Evolutionary conservation across 2,888 invertebrate genomes (phyloP).

Genomic region (Bombylius major): DNA sequence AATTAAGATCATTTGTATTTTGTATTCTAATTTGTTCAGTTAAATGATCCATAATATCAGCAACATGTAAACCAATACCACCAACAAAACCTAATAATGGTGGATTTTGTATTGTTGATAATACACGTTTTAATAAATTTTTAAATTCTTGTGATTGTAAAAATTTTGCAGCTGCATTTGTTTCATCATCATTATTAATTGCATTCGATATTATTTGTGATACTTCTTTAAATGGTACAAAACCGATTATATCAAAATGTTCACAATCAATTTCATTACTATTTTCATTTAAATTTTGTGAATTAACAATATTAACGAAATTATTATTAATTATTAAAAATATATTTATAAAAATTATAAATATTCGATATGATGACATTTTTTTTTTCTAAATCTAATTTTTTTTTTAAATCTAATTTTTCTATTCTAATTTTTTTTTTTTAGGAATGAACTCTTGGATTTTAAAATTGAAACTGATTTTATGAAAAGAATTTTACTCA

Average conservation of each 20-base stretch:
- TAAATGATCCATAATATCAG: background rate
- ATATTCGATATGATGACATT: too few relatives aligned
- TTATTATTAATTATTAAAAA: too few relatives aligned
- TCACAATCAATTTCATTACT: background rate
- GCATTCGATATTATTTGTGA: background rate
- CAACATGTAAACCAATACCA: background rate
- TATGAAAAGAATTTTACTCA: too few relatives aligned
- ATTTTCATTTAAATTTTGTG: background rate
- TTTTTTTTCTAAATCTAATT: too few relatives aligned
- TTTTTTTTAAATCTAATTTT: too few relatives aligned
- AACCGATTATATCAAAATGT: conserved; percentile 1
- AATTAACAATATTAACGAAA: background rate
- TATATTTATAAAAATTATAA: too few relatives aligned
- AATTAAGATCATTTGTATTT: background rate
- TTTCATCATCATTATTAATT: background rate
- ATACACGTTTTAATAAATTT: background rate
- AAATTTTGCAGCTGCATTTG: background rate
- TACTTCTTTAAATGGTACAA: background rate
- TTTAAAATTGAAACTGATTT: too few relatives aligned
- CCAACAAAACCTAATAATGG: background rate
- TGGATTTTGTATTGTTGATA: background rate
- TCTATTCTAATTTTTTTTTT: too few relatives aligned
- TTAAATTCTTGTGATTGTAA: background rate
- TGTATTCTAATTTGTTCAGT: background rate
- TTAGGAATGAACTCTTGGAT: too few relatives aligned